Evolutionary conservation across 2,888 invertebrate genomes (phyloP).

Genomic region (Plagodis pulveraria): DNA sequence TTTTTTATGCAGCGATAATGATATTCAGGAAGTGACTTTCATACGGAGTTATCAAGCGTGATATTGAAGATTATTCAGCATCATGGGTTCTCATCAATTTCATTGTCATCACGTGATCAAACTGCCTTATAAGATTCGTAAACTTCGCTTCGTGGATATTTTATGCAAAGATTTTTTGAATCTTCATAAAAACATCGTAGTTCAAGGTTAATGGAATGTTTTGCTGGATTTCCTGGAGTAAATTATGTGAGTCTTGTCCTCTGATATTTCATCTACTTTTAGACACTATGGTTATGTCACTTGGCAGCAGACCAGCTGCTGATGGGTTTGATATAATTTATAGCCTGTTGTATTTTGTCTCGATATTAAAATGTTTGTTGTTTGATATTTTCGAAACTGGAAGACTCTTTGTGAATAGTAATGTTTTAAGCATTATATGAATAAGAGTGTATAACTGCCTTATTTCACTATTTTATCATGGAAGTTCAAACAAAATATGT

Average conservation of each 20-base stretch:
- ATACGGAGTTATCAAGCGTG: slow-evolving; percentile 60
- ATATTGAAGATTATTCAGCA: slow-evolving; percentile 69
- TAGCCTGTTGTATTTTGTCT: slow-evolving; percentile 18
- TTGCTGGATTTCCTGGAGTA: slow-evolving; percentile 40
- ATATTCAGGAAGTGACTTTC: slow-evolving; percentile 32
- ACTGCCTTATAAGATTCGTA: slow-evolving; percentile 42
- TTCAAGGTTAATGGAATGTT: slow-evolving; percentile 41
- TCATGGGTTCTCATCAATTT: slow-evolving; percentile 57
- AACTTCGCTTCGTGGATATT: slow-evolving; percentile 38
- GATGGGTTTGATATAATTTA: slow-evolving; percentile 15
- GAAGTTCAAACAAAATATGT: too few relatives aligned
- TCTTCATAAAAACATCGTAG: slow-evolving; percentile 27
- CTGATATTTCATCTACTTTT: slow-evolving; percentile 37
- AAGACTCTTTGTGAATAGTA: slow-evolving; percentile 1
- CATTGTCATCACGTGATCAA: slow-evolving; percentile 54
- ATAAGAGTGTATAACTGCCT: neutral
- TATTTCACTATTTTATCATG: too few relatives aligned
- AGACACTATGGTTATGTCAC: slow-evolving; percentile 38
- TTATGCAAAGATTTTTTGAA: slow-evolving; percentile 30
- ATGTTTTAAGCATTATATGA: neutral
- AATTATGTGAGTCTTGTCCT: slow-evolving; percentile 32
- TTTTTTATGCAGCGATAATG: too few relatives aligned
- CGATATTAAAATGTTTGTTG: slow-evolving; percentile 9
- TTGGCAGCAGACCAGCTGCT: slow-evolving; percentile 47
- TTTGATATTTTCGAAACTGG: slow-evolving; percentile 1